phyloP scores from a whole-genome alignment of 2,888 invertebrate genomes.

The Stratiomys singularior region DNA sequence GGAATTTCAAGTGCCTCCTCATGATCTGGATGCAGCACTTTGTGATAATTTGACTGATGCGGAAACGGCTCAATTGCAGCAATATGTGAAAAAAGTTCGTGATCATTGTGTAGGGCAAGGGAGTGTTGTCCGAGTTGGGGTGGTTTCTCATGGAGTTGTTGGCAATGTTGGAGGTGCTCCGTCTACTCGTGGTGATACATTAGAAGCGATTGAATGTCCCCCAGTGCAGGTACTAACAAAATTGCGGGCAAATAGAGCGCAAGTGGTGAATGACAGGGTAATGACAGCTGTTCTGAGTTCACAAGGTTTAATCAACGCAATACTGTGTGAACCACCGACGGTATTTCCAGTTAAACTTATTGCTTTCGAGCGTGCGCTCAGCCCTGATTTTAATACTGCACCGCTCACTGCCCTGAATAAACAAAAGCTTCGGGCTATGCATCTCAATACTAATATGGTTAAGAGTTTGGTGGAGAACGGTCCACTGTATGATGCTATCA shows the following conservation, averaged over 20 bases:
- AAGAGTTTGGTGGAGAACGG: conserved; percentile 71
- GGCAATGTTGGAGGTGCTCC: conserved; percentile 59
- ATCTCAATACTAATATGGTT: conserved; percentile 69
- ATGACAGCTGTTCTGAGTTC: conserved; percentile 57
- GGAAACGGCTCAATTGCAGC: conserved; percentile 69
- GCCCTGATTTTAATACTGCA: conserved; percentile 56
- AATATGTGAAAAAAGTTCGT: conserved; percentile 72
- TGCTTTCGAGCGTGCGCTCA: conserved; percentile 60
- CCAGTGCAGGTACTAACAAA: conserved; percentile 53
- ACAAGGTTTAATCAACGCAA: conserved; percentile 57
- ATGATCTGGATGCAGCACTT: conserved; percentile 75
- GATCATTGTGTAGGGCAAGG: conserved; percentile 81
- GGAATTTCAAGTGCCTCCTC: conserved; percentile 85
- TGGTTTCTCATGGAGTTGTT: conserved; percentile 59
- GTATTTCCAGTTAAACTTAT: conserved; percentile 58
- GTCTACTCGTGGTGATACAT: not conserved
- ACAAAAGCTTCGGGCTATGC: conserved; percentile 68
- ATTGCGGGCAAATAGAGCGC: conserved; percentile 55
- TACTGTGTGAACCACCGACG: conserved; percentile 52
- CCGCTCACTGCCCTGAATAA: conserved; percentile 50
- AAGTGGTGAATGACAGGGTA: conserved; percentile 55
- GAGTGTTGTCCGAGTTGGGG: conserved; percentile 73
- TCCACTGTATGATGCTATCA: conserved; percentile 70
- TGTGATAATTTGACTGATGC: conserved; percentile 66
- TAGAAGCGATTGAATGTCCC: conserved; percentile 45